Conservation (phyloP, 2,797 vertebrate genomes). For the Oryzias dopingdopingensis region DNA sequence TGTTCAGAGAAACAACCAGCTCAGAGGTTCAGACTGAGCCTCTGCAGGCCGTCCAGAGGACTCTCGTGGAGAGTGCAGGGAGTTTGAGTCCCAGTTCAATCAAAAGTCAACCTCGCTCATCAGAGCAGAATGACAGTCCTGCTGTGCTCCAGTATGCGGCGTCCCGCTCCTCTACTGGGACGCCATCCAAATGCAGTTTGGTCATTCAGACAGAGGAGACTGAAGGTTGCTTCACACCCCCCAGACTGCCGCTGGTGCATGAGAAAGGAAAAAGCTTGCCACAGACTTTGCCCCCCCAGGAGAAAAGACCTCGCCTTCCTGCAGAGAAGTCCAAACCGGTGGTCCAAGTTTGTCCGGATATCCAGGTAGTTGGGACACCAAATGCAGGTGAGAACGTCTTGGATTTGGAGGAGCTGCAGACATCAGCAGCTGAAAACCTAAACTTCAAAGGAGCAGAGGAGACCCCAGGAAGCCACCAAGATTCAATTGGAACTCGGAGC, state of each 20-base stretch:
- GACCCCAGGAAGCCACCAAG: not conserved
- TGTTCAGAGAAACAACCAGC: conserved; percentile 64
- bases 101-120: no score
- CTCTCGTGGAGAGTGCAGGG: conserved; percentile 5
- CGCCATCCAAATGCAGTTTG: conserved; percentile 55
- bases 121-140: not conserved
- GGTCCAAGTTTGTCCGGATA: conserved; percentile 62
- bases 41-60: conserved; percentile 3
- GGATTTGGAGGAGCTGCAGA: conserved; percentile 24
- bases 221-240: conserved; percentile 63
- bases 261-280: no score
- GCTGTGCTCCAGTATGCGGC: conserved; percentile 10
- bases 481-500: conserved; percentile 11
- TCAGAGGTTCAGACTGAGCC: conserved; percentile 81
- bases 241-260: conserved; percentile 61
- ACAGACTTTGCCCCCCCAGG: conserved; percentile 7
- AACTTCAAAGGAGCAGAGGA: conserved; percentile 1
- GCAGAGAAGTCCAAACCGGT: conserved; percentile 26
- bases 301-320: conserved; percentile 4
- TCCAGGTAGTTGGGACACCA: conserved; percentile 44
- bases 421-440: not conserved
- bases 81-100: conserved; percentile 1
- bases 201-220: conserved; percentile 76
- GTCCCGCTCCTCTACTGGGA: conserved; percentile 7
- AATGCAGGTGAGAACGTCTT: conserved; percentile 8